These are phyloP conservation scores for Ciconia boyciana DNA, from an alignment of 2,113 vertebrate genomes.

Conservation along the genomic window DNA sequence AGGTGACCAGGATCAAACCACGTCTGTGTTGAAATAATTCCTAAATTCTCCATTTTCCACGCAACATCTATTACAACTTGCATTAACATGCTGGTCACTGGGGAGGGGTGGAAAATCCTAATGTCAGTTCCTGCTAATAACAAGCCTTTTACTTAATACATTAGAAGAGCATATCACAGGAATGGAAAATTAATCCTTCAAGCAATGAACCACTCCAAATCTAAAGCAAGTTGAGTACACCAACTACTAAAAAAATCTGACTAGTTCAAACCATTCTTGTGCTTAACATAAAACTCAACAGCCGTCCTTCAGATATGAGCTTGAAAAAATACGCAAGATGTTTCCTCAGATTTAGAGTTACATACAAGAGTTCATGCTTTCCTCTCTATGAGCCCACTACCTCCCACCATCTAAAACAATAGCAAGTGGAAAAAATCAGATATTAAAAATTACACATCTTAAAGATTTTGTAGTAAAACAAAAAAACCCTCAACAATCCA, in stretches of 20 bases:
- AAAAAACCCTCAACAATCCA: not conserved
- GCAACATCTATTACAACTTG: not conserved
- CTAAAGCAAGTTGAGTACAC: not conserved
- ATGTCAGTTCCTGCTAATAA: not conserved
- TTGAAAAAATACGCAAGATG: not conserved
- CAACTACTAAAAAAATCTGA: not conserved
- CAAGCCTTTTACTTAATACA: not conserved
- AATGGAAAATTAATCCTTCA: not conserved
- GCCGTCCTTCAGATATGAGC: not conserved
- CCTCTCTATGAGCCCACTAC: not conserved
- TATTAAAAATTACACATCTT: not conserved
- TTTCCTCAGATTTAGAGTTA: not conserved
- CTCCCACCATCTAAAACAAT: not conserved
- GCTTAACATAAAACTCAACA: not conserved
- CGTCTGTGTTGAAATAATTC: not conserved
- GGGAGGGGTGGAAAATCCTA: not conserved
- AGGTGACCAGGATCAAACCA: not conserved
- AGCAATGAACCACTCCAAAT: not conserved
- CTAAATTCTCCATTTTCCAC: not conserved
- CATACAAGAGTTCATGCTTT: not conserved
- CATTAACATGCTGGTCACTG: not conserved
- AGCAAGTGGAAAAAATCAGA: not conserved
- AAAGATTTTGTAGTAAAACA: not conserved
- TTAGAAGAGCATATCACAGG: not conserved
- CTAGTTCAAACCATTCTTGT: not conserved